Evolutionary conservation across 2,113 vertebrate genomes (phyloP), one percentile per base, ranked within the genome.

Genomic region (Ranitomeya variabilis): DNA sequence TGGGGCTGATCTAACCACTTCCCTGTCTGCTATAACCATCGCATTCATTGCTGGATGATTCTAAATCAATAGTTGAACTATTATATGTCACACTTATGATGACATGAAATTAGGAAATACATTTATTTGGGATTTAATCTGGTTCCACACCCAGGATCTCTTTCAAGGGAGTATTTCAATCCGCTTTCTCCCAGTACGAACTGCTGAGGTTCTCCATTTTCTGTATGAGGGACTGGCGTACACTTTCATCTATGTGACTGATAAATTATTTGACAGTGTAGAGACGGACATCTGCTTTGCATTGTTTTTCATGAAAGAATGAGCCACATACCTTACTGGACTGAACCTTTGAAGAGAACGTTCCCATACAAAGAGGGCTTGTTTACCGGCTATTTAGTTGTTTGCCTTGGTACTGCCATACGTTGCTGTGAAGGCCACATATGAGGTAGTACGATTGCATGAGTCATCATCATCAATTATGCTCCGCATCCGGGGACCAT

Each of bases 391-490:
- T 52, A 10, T 52, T 10, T 51, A 52, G 73, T 52, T 76, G 73
- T 21, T 52, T 76, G 52, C 73, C 45, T 18, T 15, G 0, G 9
- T 52, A 52, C 73, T 12, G 45, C 73, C 73, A 52, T 76, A 76
- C 73, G 10, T 76, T 76, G 51, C 21, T 76, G 31, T 74, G 18
- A 74, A 74, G 71, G 71, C 51, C 71, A 76, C 73, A 74, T 19
- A 76, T 76, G 45, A 76, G 37, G 37, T 12, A 76, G 1, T 52
- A 76, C 52, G 37, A 21, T 12, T 19, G 9, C 16, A 19, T 74
- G 71, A 74, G 71, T 74, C 73, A 76, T 76, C 73, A 76, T 76
- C 73, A 76, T 76, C 73, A 51, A 76, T 76, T 76, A 76, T 45
- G 10, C 18, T 76, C 73, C 4, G 16, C 18, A 52, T 76, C 18